Evolutionary conservation across 2,797 vertebrate species (phyloP).

Genomic region (Babyrousa celebensis): DNA sequence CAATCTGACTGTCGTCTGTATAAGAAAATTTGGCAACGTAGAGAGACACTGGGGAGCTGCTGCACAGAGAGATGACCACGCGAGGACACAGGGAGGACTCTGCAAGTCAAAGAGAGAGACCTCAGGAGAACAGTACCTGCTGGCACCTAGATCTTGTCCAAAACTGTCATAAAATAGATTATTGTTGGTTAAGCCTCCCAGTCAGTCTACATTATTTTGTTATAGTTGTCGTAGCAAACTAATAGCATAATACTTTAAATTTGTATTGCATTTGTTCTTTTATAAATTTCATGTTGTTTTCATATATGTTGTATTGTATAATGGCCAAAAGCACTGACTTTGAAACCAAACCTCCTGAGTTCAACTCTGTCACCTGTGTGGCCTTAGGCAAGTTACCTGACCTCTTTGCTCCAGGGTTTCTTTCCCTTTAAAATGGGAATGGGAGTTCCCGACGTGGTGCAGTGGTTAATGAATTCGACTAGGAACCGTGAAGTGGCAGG

Average conservation of each 20-base stretch:
- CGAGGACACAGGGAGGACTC: neutral
- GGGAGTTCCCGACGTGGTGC: no score
- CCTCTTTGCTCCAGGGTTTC: neutral
- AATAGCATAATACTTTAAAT: neutral
- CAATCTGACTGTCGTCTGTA: neutral
- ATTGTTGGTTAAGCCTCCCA: neutral
- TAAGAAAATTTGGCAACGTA: neutral
- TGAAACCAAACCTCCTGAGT: neutral
- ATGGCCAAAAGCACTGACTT: neutral
- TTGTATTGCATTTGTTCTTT: neutral
- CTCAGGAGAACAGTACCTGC: neutral
- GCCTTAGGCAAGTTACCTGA: neutral
- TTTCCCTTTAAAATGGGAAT: neutral
- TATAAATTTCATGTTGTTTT: neutral
- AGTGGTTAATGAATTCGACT: no score
- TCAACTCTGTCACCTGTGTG: neutral
- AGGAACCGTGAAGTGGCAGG: no score
- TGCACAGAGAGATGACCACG: fast-evolving
- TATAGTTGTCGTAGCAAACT: neutral
- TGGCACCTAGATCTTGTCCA: neutral
- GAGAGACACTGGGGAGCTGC: neutral
- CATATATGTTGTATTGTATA: neutral
- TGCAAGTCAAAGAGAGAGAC: neutral
- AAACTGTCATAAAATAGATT: neutral
- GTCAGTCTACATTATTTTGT: neutral